Evolutionary conservation across 2,113 vertebrate genomes (phyloP).

Genomic region (Mirza zaza): DNA sequence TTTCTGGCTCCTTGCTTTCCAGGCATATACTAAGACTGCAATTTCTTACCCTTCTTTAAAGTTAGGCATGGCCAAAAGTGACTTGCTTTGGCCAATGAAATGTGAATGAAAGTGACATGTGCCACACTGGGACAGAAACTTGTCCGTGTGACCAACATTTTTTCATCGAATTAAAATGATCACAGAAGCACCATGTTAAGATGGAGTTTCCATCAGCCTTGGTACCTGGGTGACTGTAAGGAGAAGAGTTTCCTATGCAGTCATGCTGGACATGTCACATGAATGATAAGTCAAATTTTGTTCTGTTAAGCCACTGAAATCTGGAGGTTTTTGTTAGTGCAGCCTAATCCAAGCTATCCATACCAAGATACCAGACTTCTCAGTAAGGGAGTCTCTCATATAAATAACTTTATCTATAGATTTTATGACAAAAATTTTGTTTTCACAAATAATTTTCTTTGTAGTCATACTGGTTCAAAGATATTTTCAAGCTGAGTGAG

Average conservation of each 20-base stretch:
- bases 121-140: background rate
- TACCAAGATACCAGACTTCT: background rate
- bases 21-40: background rate
- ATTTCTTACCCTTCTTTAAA: background rate
- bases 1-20: background rate
- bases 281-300: background rate
- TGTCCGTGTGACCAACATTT: background rate
- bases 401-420: constrained; percentile 27
- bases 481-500: background rate
- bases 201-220: constrained; percentile 6
- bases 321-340: background rate
- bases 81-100: background rate
- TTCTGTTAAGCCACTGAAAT: background rate
- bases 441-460: constrained; percentile 7
- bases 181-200: background rate
- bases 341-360: background rate
- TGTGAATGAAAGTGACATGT: background rate
- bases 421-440: background rate
- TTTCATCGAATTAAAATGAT: background rate
- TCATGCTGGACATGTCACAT: background rate
- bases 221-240: background rate
- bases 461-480: constrained; percentile 5
- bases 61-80: background rate
- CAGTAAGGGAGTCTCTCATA: background rate
- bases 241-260: background rate